phyloP scores from a whole-genome alignment of 2,888 invertebrate species.

The Spatulosminthurus flaviceps region DNA sequence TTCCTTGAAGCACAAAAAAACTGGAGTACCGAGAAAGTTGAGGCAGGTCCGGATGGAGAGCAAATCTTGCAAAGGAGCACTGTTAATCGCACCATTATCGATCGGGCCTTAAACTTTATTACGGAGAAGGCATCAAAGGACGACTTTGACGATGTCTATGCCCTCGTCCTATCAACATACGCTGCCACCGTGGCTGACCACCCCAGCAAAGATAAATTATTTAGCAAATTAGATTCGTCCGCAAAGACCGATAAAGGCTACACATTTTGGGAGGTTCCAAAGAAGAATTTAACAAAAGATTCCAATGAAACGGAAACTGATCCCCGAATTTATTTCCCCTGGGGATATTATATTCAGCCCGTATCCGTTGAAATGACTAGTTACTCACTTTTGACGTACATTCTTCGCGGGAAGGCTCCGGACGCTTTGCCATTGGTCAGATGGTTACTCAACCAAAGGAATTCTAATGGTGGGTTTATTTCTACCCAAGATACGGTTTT shows the following conservation, averaged over 20 bases:
- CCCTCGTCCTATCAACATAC: constrained; percentile 78
- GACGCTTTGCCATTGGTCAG: constrained; percentile 73
- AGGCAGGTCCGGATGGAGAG: background rate
- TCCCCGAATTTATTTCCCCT: constrained; percentile 8
- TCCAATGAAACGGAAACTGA: background rate
- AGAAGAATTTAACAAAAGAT: constrained; percentile 10
- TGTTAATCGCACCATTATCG: background rate
- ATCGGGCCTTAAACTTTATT: background rate
- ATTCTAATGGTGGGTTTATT: constrained; percentile 76
- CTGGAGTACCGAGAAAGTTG: background rate
- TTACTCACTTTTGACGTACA: constrained; percentile 80
- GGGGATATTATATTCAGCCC: constrained; percentile 31
- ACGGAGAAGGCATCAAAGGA: background rate
- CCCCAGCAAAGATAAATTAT: constrained; percentile 74
- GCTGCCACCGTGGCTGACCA: constrained; percentile 80
- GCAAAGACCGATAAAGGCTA: constrained; percentile 7
- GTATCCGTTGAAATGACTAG: constrained; percentile 80
- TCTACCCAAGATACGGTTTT: constrained; percentile 70
- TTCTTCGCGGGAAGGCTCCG: constrained; percentile 68
- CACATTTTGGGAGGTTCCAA: constrained; percentile 28
- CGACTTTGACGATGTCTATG: constrained; percentile 74
- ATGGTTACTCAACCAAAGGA: constrained; percentile 78
- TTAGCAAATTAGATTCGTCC: constrained; percentile 69
- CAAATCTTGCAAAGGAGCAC: background rate
- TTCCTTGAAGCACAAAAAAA: constrained; percentile 44